These are phyloP conservation scores for Micromussa lordhowensis DNA, from an alignment of 92 coral and sea anemone genomes.

Conservation along the genomic window DNA sequence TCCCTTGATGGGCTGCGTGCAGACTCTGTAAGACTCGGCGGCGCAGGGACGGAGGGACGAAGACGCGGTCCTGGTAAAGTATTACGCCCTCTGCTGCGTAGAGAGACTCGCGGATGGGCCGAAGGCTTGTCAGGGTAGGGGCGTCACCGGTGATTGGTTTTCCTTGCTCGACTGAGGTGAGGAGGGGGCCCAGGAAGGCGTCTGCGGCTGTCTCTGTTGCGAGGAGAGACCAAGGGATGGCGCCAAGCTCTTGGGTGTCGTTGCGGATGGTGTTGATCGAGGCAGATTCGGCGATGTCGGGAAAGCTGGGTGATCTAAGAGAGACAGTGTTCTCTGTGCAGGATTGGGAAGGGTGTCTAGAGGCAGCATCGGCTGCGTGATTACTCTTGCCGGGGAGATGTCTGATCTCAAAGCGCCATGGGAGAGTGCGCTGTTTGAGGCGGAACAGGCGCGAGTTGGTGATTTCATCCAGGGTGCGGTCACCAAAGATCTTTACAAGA, in stretches of 20 bases:
- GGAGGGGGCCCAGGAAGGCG: slow-evolving; percentile 10
- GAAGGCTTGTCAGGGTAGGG: neutral
- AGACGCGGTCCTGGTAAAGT: slow-evolving; percentile 55
- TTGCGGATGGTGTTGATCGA: neutral
- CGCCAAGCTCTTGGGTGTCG: neutral
- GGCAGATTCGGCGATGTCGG: slow-evolving; percentile 25
- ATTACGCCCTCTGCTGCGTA: slow-evolving; percentile 65
- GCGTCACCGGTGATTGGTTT: neutral
- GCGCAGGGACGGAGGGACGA: slow-evolving; percentile 59
- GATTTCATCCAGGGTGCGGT: neutral
- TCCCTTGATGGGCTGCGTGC: slow-evolving; percentile 71
- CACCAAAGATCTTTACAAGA: neutral
- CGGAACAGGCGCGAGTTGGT: slow-evolving; percentile 39
- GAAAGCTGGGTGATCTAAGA: slow-evolving; percentile 7
- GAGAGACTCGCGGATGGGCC: slow-evolving; percentile 54
- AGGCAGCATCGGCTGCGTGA: slow-evolving; percentile 43
- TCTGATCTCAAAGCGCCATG: slow-evolving; percentile 46
- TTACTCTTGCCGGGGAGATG: slow-evolving; percentile 48
- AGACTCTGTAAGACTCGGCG: slow-evolving; percentile 61
- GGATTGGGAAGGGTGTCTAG: slow-evolving; percentile 31
- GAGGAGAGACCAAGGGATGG: slow-evolving; percentile 41
- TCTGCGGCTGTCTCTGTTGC: slow-evolving; percentile 35
- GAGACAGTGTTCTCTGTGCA: neutral
- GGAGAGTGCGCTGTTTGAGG: slow-evolving; percentile 60
- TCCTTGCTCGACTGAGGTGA: slow-evolving; percentile 14